Conservation (phyloP, 2,113 vertebrate species). For the Oryzias javanicus region DNA sequence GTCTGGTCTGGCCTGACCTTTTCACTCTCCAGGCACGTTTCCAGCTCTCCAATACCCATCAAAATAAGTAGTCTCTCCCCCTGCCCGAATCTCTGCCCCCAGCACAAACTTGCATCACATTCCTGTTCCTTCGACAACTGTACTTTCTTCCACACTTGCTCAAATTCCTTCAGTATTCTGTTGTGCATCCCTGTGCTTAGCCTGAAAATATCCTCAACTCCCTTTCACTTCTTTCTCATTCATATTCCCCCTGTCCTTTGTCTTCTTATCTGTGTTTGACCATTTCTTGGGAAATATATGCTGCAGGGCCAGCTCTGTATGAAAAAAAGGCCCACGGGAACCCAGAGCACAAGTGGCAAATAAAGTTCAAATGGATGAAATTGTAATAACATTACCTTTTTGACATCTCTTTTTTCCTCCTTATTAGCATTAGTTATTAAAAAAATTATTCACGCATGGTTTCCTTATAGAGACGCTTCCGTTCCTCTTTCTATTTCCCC, state of each 20-base stretch:
- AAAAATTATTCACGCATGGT: neutral
- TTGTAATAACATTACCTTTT: conserved; percentile 6
- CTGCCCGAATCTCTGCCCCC: conserved; percentile 19
- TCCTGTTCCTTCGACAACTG: conserved; percentile 11
- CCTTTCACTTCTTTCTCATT: conserved; percentile 29
- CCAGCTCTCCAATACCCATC: conserved; percentile 58
- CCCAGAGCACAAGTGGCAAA: conserved; percentile 12
- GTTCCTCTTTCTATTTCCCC: conserved; percentile 1
- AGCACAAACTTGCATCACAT: conserved; percentile 29
- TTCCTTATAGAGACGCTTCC: neutral
- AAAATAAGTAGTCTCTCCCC: conserved; percentile 40
- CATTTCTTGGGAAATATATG: conserved; percentile 19
- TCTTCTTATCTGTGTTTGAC: conserved; percentile 5
- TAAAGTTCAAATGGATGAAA: conserved; percentile 10
- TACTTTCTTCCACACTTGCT: conserved; percentile 5
- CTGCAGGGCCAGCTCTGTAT: conserved; percentile 12
- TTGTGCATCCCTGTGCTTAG: conserved; percentile 31
- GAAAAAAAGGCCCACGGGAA: conserved; percentile 12
- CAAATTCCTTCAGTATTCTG: conserved; percentile 27
- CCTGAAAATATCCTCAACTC: conserved; percentile 12
- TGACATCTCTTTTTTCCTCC: conserved; percentile 3
- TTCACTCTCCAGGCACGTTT: conserved; percentile 59
- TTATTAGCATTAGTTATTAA: neutral
- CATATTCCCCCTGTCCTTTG: conserved; percentile 28
- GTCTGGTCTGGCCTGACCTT: conserved; percentile 63